Evolutionary conservation across 2,113 vertebrate genomes (phyloP).

Genomic region (Ancistrus triradiatus): DNA sequence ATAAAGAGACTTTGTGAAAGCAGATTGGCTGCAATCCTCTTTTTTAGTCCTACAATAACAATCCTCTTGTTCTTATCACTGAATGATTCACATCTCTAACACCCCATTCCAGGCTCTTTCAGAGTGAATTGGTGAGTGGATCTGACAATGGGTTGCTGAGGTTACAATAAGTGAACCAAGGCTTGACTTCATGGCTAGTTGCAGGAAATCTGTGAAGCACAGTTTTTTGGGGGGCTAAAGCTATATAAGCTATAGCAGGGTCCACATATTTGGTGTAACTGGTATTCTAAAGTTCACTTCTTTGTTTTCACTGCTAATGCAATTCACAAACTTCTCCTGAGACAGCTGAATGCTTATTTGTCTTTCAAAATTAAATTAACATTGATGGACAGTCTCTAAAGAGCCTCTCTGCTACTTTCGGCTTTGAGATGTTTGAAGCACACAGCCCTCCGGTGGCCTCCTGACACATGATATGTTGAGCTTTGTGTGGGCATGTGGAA

Average conservation of each 20-base stretch:
- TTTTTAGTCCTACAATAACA: too few species aligned
- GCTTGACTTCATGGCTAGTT: too few species aligned
- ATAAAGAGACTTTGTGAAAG: background rate
- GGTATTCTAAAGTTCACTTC: conserved; percentile 10
- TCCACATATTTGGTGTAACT: conserved; percentile 1
- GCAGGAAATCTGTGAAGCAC: too few species aligned
- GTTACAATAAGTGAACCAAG: too few species aligned
- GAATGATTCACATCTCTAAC: background rate
- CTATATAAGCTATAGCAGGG: too few species aligned
- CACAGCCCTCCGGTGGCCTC: background rate
- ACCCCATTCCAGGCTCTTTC: background rate
- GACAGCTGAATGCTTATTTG: background rate
- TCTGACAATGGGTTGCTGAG: conserved; percentile 36
- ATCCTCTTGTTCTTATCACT: background rate
- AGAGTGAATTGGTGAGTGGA: conserved; percentile 27
- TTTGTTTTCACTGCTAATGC: conserved; percentile 10
- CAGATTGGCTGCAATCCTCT: too few species aligned
- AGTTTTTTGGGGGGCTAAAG: too few species aligned
- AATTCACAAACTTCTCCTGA: conserved; percentile 6
- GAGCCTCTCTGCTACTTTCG: background rate
- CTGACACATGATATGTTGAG: conserved; percentile 6
- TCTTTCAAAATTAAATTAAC: conserved; percentile 6
- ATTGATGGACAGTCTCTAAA: conserved; percentile 15
- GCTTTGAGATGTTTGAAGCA: conserved; percentile 7
- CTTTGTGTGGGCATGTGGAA: background rate